Evolutionary conservation across 2,888 invertebrate genomes (phyloP).

Genomic region (Caenorhabditis virilis): DNA sequence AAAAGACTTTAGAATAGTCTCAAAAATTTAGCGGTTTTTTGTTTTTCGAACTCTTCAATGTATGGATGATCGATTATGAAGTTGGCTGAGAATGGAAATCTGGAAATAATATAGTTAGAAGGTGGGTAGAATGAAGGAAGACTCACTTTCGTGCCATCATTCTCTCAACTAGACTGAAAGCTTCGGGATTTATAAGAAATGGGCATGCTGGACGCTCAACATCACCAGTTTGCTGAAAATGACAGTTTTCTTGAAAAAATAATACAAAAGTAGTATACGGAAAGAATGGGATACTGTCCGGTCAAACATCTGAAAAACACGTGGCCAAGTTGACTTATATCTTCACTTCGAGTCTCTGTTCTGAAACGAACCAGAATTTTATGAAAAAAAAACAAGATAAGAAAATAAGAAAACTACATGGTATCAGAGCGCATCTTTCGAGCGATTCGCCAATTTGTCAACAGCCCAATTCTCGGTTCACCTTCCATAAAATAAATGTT

Average conservation of each 20-base stretch:
- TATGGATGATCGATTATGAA: slow-evolving; percentile 17
- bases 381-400: background rate
- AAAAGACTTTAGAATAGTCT: slow-evolving; percentile 1
- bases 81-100: background rate
- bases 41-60: slow-evolving; percentile 8
- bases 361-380: slow-evolving; percentile 6
- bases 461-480: background rate
- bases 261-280: background rate
- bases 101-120: background rate
- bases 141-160: slow-evolving; percentile 24
- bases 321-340: slow-evolving; percentile 16
- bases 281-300: slow-evolving; percentile 3
- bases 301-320: slow-evolving; percentile 26
- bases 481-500: slow-evolving; percentile 20
- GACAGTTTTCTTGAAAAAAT: background rate
- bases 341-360: slow-evolving; percentile 18
- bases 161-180: slow-evolving; percentile 13
- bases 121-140: background rate
- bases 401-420: background rate
- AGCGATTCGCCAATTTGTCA: background rate
- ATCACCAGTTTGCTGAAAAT: background rate
- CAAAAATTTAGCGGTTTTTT: slow-evolving; percentile 16
- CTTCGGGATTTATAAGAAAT: background rate
- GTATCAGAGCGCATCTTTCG: background rate
- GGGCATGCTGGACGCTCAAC: background rate